A percentile compares a stretch with the other conserved stretches of the same genome.
Evolutionary conservation across 2,113 vertebrate species (phyloP).

Genomic region (Pachyramphus minor): DNA sequence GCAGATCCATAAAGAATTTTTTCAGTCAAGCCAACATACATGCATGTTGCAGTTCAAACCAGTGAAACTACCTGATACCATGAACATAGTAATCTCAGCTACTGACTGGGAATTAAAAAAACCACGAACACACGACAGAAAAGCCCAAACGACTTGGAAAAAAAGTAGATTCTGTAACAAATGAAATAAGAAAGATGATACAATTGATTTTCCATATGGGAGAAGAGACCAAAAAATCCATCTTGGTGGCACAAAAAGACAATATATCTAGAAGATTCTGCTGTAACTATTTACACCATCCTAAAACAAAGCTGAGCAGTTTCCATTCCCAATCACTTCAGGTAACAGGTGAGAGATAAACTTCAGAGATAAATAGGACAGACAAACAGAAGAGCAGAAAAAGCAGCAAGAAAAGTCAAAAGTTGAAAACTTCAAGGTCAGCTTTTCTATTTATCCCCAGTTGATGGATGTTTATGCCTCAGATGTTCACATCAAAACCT

Average conservation of each 20-base stretch:
- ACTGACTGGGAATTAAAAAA: neutral
- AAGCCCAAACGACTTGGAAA: neutral
- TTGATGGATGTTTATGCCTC: neutral
- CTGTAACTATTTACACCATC: neutral
- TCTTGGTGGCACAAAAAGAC: neutral
- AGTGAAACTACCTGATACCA: neutral
- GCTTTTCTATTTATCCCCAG: neutral
- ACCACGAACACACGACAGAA: neutral
- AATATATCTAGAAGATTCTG: neutral
- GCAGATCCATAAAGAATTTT: neutral
- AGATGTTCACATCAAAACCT: neutral
- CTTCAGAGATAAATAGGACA: neutral
- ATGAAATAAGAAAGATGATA: neutral
- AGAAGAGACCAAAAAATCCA: neutral
- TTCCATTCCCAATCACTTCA: neutral
- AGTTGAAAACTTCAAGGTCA: neutral
- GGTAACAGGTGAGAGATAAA: neutral
- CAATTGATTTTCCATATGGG: neutral
- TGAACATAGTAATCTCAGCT: neutral
- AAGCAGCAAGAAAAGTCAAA: neutral
- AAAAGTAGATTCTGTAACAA: neutral
- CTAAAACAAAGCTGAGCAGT: neutral
- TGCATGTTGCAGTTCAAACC: neutral
- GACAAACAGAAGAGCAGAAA: neutral
- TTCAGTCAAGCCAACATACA: neutral